These are phyloP conservation scores for Pocillopora damicornis DNA, from an alignment of 64 coral and sea anemone genomes.

Conservation along the genomic window DNA sequence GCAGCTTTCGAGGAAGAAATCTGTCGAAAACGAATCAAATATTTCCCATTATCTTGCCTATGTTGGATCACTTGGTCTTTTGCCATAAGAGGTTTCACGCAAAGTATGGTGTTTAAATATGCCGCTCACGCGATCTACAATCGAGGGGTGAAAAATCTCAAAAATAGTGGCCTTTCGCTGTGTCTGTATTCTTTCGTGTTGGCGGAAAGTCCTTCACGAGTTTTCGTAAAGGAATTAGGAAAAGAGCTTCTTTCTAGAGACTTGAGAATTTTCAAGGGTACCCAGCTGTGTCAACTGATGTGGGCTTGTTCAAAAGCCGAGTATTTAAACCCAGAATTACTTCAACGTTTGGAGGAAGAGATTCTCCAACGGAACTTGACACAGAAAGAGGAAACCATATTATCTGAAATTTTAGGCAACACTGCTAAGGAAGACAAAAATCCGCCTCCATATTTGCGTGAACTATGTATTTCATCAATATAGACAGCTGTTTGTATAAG, in stretches of 20 bases:
- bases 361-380: not conserved
- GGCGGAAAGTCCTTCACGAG: slow-evolving; percentile 11
- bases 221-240: slow-evolving; percentile 1
- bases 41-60: not conserved
- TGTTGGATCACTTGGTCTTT: slow-evolving; percentile 27
- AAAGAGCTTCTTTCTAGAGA: not conserved
- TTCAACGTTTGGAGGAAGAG: not conserved
- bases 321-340: not conserved
- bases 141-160: not conserved
- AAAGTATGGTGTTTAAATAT: not conserved
- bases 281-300: not conserved
- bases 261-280: not conserved
- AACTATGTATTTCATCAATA: not conserved
- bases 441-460: not conserved
- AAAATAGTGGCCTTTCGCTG: slow-evolving; percentile 5
- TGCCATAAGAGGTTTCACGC: not conserved
- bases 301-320: slow-evolving; percentile 16
- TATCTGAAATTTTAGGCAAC: slow-evolving; percentile 6
- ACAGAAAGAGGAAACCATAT: slow-evolving; percentile 9
- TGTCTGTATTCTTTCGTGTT: slow-evolving; percentile 28
- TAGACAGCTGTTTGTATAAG: not conserved
- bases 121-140: not conserved
- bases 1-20: not conserved
- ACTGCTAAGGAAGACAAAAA: not conserved
- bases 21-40: not conserved